These are phyloP conservation scores for Lepeophtheirus salmonis DNA, from an alignment of 1,140 invertebrate species.

Conservation along the genomic window DNA sequence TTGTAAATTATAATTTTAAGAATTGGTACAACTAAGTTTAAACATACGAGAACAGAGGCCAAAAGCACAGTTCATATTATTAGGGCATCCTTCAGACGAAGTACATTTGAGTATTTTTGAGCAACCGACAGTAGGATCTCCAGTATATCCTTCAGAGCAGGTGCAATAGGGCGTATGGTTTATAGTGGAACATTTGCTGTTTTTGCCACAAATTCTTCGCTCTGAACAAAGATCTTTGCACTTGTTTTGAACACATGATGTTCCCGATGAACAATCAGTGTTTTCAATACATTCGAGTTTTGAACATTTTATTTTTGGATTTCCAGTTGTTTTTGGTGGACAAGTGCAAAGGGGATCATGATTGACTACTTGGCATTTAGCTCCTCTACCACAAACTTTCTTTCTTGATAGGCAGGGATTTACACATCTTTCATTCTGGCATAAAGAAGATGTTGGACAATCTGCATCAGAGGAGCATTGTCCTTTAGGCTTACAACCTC, in stretches of 20 bases:
- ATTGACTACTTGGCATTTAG: slow-evolving; percentile 39
- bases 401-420: slow-evolving; percentile 47
- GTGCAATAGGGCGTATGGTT: slow-evolving; percentile 29
- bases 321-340: slow-evolving; percentile 39
- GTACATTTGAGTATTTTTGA: not conserved
- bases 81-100: not conserved
- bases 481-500: slow-evolving; percentile 48
- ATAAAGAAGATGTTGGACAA: slow-evolving; percentile 53
- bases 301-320: slow-evolving; percentile 37
- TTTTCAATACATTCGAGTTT: slow-evolving; percentile 56
- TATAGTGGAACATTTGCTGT: slow-evolving; percentile 39
- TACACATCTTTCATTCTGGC: slow-evolving; percentile 52
- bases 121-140: slow-evolving; percentile 25
- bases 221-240: slow-evolving; percentile 59
- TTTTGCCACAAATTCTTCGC: slow-evolving; percentile 56
- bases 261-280: slow-evolving; percentile 45
- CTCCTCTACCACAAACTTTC: slow-evolving; percentile 46
- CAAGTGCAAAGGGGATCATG: slow-evolving; percentile 54
- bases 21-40: not conserved
- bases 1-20: not conserved
- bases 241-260: slow-evolving; percentile 54
- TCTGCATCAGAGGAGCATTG: slow-evolving; percentile 58
- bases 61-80: slow-evolving; percentile 13
- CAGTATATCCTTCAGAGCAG: slow-evolving; percentile 39
- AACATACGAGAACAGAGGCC: slow-evolving; percentile 12